phyloP scores from a whole-genome alignment of 2,113 vertebrate species.

The Ochotona princeps region DNA sequence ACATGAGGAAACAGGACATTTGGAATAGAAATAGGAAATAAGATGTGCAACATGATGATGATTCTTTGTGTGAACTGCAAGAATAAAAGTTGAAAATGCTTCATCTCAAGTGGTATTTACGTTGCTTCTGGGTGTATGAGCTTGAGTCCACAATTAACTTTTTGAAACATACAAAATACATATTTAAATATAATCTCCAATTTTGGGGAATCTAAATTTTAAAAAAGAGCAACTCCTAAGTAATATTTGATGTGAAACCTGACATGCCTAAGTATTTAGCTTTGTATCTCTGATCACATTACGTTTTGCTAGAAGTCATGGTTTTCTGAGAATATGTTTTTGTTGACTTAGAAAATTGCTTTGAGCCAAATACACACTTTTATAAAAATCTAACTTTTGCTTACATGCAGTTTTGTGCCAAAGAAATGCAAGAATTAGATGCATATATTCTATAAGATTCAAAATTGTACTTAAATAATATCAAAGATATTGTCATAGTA shows the following conservation, averaged over 20 bases:
- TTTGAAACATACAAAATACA: too few relatives aligned
- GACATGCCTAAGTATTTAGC: background rate
- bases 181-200: background rate
- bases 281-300: background rate
- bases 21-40: background rate
- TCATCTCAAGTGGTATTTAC: background rate
- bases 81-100: background rate
- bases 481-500: slow-evolving; percentile 15
- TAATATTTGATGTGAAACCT: background rate
- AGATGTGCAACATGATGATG: background rate
- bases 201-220: background rate
- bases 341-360: slow-evolving; percentile 8
- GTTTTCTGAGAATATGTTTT: background rate
- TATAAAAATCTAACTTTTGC: background rate
- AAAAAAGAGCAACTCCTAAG: background rate
- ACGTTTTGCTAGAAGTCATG: background rate
- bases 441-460: background rate
- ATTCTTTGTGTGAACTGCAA: background rate
- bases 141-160: background rate
- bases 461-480: slow-evolving; percentile 60
- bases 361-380: background rate
- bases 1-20: background rate
- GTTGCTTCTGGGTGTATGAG: background rate
- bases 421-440: background rate
- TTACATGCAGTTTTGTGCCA: background rate